Conservation (phyloP, 1,140 invertebrate species). For the Drosophila sturtevanti region DNA sequence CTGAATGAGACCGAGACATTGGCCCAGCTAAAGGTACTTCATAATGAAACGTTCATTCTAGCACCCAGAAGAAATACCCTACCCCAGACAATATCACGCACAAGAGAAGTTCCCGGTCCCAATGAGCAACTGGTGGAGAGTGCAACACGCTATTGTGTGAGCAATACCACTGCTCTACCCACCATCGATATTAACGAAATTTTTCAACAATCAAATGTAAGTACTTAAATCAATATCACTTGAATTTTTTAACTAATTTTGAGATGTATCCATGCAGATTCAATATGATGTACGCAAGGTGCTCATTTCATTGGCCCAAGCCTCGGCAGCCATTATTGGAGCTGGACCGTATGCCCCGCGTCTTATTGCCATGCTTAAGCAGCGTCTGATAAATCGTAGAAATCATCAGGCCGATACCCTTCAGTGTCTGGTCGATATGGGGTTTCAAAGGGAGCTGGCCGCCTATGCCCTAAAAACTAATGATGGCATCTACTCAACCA, state of each 20-base stretch:
- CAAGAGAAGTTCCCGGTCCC: slow-evolving; percentile 64
- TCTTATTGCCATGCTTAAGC: slow-evolving; percentile 79
- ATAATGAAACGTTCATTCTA: slow-evolving; percentile 74
- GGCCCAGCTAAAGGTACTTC: slow-evolving; percentile 57
- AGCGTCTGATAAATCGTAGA: slow-evolving; percentile 73
- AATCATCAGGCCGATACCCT: slow-evolving; percentile 73
- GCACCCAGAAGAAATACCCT: slow-evolving; percentile 56
- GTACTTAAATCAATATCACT: background rate
- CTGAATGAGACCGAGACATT: slow-evolving; percentile 67
- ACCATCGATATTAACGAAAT: slow-evolving; percentile 80
- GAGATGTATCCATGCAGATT: slow-evolving; percentile 43
- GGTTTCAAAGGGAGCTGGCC: slow-evolving; percentile 68
- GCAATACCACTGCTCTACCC: slow-evolving; percentile 45
- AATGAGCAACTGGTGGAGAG: slow-evolving; percentile 66
- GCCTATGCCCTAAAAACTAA: slow-evolving; percentile 71
- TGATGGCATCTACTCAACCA: slow-evolving; percentile 70
- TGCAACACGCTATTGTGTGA: slow-evolving; percentile 60
- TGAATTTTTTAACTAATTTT: background rate
- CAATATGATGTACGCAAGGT: slow-evolving; percentile 82
- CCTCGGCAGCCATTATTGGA: slow-evolving; percentile 74
- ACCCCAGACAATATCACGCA: slow-evolving; percentile 43
- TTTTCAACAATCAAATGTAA: slow-evolving; percentile 81
- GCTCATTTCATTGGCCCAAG: slow-evolving; percentile 77
- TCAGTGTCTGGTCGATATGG: slow-evolving; percentile 81
- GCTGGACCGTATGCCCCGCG: slow-evolving; percentile 76